phyloP scores from a whole-genome alignment of 2,888 invertebrate genomes.

The Octonoba sinensis region DNA sequence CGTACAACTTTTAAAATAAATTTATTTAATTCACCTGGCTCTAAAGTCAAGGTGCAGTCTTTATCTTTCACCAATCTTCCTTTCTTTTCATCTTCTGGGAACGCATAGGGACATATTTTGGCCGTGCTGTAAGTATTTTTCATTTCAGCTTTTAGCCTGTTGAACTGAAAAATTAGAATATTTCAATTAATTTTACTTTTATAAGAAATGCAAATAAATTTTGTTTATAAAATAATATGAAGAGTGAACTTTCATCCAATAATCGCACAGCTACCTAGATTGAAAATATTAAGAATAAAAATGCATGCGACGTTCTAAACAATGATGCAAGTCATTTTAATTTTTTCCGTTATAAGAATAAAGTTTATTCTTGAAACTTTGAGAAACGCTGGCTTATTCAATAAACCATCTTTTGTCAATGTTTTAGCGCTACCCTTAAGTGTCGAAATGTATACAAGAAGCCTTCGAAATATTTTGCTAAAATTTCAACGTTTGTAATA shows the following conservation, averaged over 20 bases:
- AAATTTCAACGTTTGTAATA: too few relatives aligned
- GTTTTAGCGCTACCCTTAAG: too few relatives aligned
- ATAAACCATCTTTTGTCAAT: too few relatives aligned
- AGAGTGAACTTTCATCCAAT: background rate
- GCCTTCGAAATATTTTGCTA: too few relatives aligned
- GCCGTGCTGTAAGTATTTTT: slow-evolving; percentile 82
- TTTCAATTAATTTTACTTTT: background rate
- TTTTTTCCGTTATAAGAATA: too few relatives aligned
- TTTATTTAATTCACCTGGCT: slow-evolving; percentile 60
- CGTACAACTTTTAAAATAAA: too few relatives aligned
- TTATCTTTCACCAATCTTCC: slow-evolving; percentile 12
- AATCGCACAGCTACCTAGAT: background rate
- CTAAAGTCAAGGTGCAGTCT: slow-evolving; percentile 59
- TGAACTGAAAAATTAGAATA: slow-evolving; percentile 74
- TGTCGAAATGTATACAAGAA: too few relatives aligned
- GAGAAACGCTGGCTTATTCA: too few relatives aligned
- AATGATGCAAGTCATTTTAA: too few relatives aligned
- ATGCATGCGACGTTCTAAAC: too few relatives aligned
- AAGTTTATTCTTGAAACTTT: too few relatives aligned
- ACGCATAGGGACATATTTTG: slow-evolving; percentile 80
- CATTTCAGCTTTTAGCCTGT: slow-evolving; percentile 80
- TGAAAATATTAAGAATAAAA: too few relatives aligned
- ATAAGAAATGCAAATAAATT: slow-evolving; percentile 2
- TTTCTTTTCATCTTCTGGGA: slow-evolving; percentile 9
- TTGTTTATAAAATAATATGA: background rate